A percentile compares a stretch with the other conserved stretches of the same genome.
These are phyloP conservation scores for Junco hyemalis DNA, from an alignment of 2,113 vertebrate genomes.

Conservation along the genomic window DNA sequence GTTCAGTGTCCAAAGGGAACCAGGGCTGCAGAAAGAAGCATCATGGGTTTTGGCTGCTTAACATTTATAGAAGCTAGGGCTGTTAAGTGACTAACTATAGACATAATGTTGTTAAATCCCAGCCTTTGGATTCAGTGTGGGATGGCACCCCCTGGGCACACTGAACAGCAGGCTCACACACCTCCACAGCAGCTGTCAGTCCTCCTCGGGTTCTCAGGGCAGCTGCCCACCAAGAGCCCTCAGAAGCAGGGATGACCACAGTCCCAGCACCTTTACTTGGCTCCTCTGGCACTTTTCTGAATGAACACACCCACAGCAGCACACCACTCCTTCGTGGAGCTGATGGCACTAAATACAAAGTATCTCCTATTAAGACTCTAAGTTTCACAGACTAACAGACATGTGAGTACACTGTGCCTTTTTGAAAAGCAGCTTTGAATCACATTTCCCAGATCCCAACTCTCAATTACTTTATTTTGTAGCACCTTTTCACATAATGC, in stretches of 20 bases:
- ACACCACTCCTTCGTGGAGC: background rate
- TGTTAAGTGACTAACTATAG: background rate
- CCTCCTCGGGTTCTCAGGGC: background rate
- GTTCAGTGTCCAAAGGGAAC: background rate
- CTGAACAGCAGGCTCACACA: accelerated
- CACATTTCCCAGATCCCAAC: background rate
- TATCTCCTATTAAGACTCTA: background rate
- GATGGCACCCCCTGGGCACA: background rate
- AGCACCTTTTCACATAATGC: background rate
- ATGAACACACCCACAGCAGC: background rate
- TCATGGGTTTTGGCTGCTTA: background rate
- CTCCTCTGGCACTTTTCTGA: background rate
- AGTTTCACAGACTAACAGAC: background rate
- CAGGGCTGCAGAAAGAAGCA: background rate
- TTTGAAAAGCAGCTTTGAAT: background rate
- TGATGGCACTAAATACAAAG: background rate
- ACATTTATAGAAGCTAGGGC: background rate
- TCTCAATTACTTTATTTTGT: background rate
- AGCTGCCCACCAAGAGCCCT: background rate
- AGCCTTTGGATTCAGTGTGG: background rate
- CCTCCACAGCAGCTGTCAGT: accelerated
- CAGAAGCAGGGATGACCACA: accelerated
- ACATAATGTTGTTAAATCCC: background rate
- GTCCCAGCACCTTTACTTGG: background rate
- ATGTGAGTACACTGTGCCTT: accelerated